phyloP scores from a whole-genome alignment of 1,140 invertebrate species.

The Luehdorfia chinensis region DNA sequence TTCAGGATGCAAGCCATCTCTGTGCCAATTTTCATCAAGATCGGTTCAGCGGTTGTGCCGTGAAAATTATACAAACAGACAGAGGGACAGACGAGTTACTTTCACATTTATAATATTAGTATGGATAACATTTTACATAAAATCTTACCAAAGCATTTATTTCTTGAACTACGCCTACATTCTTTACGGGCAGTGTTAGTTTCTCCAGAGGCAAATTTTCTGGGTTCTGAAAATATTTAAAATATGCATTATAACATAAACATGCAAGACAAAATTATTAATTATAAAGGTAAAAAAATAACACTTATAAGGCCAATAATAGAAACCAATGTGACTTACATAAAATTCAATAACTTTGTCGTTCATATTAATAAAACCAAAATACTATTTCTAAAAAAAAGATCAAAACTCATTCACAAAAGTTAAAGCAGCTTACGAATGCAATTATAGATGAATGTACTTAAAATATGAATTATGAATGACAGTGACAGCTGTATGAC shows the following conservation, averaged over 20 bases:
- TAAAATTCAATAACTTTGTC: constrained; percentile 18
- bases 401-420: background rate
- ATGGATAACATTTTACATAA: too few relatives aligned
- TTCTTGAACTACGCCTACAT: constrained; percentile 59
- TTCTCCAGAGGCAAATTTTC: constrained; percentile 60
- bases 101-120: too few relatives aligned
- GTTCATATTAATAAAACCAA: constrained; percentile 19
- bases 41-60: too few relatives aligned
- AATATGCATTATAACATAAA: background rate
- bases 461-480: background rate
- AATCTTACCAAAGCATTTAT: constrained; percentile 68
- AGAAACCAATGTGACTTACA: constrained; percentile 22
- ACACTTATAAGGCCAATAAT: background rate
- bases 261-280: background rate
- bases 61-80: too few relatives aligned
- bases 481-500: constrained; percentile 1
- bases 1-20: too few relatives aligned
- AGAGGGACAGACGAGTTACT: too few relatives aligned
- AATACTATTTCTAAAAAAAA: too few relatives aligned
- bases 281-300: background rate
- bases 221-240: constrained; percentile 59
- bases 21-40: too few relatives aligned
- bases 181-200: constrained; percentile 46
- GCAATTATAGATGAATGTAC: too few relatives aligned
- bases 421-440: too few relatives aligned